These are phyloP conservation scores for Stegodyphus dumicola DNA, from an alignment of 1,140 invertebrate species.

Conservation along the genomic window DNA sequence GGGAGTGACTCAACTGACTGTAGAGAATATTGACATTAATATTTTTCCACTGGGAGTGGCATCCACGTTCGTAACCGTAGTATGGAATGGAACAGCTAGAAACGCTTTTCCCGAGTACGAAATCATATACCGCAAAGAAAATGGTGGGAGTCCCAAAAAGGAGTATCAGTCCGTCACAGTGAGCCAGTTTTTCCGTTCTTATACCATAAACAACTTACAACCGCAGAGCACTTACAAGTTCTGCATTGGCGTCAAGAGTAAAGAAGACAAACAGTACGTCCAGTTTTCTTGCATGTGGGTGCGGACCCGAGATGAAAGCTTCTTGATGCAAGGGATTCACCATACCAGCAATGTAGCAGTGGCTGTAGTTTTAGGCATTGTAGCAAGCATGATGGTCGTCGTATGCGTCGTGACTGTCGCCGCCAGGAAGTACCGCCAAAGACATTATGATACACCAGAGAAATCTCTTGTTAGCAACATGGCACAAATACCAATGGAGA, in stretches of 20 bases:
- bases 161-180: constrained; percentile 58
- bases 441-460: constrained; percentile 68
- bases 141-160: constrained; percentile 42
- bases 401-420: constrained; percentile 65
- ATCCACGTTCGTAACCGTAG: constrained; percentile 69
- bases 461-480: constrained; percentile 64
- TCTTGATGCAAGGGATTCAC: constrained; percentile 66
- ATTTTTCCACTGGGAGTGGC: constrained; percentile 67
- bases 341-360: constrained; percentile 66
- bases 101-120: constrained; percentile 68
- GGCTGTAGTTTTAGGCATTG: constrained; percentile 66
- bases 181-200: constrained; percentile 65
- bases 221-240: constrained; percentile 69
- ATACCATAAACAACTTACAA: constrained; percentile 69
- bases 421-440: constrained; percentile 66
- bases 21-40: constrained; percentile 68
- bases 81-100: constrained; percentile 70
- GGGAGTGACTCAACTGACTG: constrained; percentile 63
- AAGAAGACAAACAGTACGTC: constrained; percentile 65
- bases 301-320: constrained; percentile 63
- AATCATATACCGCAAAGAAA: constrained; percentile 66
- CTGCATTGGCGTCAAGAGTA: constrained; percentile 69
- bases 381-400: constrained; percentile 64
- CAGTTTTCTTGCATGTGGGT: constrained; percentile 68
- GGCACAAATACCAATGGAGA: constrained; percentile 69